A percentile compares a stretch with the other conserved stretches of the same genome.
Evolutionary conservation across 2,888 invertebrate genomes (phyloP).

Genomic region (Trachelus tabidus): DNA sequence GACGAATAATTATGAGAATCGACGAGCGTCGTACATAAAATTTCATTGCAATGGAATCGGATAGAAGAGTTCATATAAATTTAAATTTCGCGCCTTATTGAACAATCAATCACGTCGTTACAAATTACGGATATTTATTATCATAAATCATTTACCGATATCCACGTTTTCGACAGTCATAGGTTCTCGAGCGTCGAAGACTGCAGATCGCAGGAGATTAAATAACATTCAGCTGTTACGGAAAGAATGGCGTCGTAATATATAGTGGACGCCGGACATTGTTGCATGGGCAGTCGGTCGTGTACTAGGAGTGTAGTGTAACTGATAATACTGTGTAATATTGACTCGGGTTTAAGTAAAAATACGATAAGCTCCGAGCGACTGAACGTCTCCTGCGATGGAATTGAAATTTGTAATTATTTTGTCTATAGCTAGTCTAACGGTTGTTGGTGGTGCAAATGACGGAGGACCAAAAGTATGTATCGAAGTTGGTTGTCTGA

Average conservation of each 20-base stretch:
- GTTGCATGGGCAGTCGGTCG: background rate
- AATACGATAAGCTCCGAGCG: background rate
- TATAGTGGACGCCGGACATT: background rate
- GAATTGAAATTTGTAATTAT: background rate
- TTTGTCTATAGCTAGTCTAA: background rate
- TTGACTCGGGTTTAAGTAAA: background rate
- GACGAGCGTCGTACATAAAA: background rate
- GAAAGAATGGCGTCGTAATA: background rate
- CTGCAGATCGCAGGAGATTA: background rate
- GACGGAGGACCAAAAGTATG: conserved; percentile 11
- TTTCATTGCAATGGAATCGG: background rate
- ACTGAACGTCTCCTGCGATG: background rate
- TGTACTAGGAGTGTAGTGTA: background rate
- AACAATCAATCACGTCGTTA: background rate
- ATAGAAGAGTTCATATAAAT: background rate
- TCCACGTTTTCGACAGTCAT: background rate
- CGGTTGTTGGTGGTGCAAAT: background rate
- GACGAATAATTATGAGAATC: background rate
- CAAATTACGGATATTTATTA: background rate
- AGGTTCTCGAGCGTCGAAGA: background rate
- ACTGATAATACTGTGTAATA: background rate
- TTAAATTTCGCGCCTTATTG: background rate
- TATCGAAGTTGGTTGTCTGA: conserved; percentile 15
- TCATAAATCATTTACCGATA: background rate
- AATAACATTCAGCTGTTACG: background rate